Conservation (phyloP, 92 coral and sea anemone species). For the Micromussa lordhowensis region DNA sequence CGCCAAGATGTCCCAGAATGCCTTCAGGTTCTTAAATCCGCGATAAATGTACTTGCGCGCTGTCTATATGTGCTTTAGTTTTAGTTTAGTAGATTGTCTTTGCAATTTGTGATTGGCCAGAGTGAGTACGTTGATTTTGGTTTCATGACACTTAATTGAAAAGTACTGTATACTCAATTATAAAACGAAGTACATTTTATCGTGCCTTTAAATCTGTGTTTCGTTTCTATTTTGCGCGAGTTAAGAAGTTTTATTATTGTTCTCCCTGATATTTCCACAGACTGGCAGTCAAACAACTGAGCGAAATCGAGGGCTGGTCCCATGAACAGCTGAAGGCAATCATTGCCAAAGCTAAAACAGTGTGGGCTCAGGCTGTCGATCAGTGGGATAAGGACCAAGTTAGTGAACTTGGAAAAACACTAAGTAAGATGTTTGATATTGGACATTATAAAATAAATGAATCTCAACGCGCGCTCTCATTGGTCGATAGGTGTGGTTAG, state of each 20-base stretch:
- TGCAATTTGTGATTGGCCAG: no score
- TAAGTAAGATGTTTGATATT: slow-evolving; percentile 84
- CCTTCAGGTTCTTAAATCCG: slow-evolving; percentile 76
- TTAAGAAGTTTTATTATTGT: not conserved
- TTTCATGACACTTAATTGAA: no score
- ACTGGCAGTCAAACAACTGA: slow-evolving; percentile 79
- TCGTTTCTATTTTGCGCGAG: not conserved
- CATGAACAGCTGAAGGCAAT: slow-evolving; percentile 80
- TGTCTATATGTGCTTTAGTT: no score
- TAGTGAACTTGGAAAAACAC: slow-evolving; percentile 84
- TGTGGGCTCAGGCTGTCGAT: slow-evolving; percentile 75
- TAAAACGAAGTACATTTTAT: not conserved
- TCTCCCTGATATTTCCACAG: slow-evolving; percentile 34
- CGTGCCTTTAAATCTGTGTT: not conserved
- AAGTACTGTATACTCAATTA: no score
- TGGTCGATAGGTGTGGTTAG: no score
- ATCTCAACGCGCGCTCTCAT: no score
- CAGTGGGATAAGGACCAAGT: slow-evolving; percentile 93
- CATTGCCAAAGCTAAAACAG: slow-evolving; percentile 75
- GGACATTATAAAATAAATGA: no score
- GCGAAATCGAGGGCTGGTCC: slow-evolving; percentile 84
- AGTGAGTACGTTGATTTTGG: no score
- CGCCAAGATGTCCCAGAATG: slow-evolving; percentile 68
- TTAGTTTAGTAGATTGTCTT: no score
- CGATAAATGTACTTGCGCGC: not conserved